phyloP scores from a whole-genome alignment of 2,888 invertebrate genomes.

The Apamea monoglypha region DNA sequence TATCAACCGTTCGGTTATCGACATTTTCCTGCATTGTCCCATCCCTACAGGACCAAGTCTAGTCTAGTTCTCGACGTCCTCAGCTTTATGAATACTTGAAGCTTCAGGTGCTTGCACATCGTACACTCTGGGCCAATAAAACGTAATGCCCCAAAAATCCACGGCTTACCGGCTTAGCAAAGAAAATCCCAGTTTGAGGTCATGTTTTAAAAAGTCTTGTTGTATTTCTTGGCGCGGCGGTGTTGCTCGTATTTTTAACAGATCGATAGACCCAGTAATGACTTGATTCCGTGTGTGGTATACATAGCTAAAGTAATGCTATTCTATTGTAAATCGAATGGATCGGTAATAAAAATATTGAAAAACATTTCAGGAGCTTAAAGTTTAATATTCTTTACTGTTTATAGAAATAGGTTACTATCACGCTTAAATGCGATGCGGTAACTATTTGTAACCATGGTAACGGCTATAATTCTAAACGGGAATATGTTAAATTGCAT shows the following conservation, averaged over 20 bases:
- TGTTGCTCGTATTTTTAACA: conserved; percentile 52
- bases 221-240: conserved; percentile 48
- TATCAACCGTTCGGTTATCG: conserved; percentile 11
- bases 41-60: conserved; percentile 73
- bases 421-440: conserved; percentile 31
- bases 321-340: conserved; percentile 51
- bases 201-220: conserved; percentile 61
- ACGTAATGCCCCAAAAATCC: conserved; percentile 68
- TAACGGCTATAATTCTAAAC: neutral
- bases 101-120: conserved; percentile 74
- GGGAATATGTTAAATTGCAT: conserved; percentile 18
- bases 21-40: conserved; percentile 46
- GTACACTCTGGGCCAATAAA: conserved; percentile 73
- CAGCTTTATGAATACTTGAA: conserved; percentile 83
- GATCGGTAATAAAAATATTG: conserved; percentile 39
- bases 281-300: conserved; percentile 62
- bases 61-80: conserved; percentile 79
- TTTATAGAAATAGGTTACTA: conserved; percentile 27
- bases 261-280: conserved; percentile 67
- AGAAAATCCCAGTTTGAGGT: conserved; percentile 64
- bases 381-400: conserved; percentile 23
- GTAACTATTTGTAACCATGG: conserved; percentile 12
- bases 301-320: conserved; percentile 43
- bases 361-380: conserved; percentile 7
- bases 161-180: conserved; percentile 60